Evolutionary conservation across 2,797 vertebrate species (phyloP), one percentile per base, ranked within the genome.

Genomic region (Diplodus sargus): DNA sequence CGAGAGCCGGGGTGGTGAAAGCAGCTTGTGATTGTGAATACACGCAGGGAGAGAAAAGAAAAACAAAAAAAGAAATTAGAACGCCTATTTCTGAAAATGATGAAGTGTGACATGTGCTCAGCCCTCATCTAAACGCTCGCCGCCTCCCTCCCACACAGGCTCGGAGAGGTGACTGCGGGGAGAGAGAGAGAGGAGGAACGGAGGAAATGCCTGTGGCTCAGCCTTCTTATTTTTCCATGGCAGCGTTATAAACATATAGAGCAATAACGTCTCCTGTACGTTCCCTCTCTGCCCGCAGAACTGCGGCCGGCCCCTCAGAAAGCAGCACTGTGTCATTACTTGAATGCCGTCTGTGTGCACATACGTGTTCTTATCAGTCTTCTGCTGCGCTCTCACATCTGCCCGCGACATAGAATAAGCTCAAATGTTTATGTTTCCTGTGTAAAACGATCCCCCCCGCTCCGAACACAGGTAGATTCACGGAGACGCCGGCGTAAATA

Each of bases 191-290:
- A 28, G 28, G 28, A 28, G 28, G 85, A 60, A 43, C 82, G 39
- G 64, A 89, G 91, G 91, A 90, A 91, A 90, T 91, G 87, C 92
- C 89, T 93, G 91, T 86, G 89, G 91, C 82, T 1, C 10, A 63
- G 77, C 75, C 80, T 83, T 28, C 86, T 85, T 88, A 82, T 89
- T 91, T 92, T 92, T 93, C 89, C 89, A 88, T 78, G 85, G 89
- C 87, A 83, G 90, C 62, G 72, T 89, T 90, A 83, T 91, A 92
- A 92, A 92, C 92, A 91, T 87, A 91, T 87, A 86, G 83, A 79
- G 84, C 70, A 86, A 83, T 76, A 83, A 85, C 84, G 79, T 89
- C 87, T 91, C 77, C 61, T 87, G 86, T 70, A 81, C 78, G 85
- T 78, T 22, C 76, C 70, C 82, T 20, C 75, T 43, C 70, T 62